These are phyloP conservation scores for Lepisosteus oculatus DNA, from an alignment of 2,113 vertebrate genomes.

Conservation along the genomic window DNA sequence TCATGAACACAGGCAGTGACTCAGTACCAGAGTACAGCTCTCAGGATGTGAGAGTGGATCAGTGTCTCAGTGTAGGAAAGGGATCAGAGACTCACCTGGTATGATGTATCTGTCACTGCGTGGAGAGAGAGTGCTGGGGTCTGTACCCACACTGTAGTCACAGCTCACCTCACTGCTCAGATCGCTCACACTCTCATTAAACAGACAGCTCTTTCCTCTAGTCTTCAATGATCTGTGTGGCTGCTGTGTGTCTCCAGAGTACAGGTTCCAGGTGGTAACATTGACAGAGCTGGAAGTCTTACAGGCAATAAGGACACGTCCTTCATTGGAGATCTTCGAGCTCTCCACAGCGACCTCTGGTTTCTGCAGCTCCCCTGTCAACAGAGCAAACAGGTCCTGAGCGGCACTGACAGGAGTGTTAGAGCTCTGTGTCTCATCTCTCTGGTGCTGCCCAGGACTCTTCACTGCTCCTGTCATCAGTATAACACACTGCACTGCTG, in stretches of 20 bases:
- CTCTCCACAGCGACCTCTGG: too few species aligned
- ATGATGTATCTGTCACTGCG: slow-evolving; percentile 2
- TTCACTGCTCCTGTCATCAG: too few species aligned
- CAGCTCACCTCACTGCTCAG: slow-evolving; percentile 17
- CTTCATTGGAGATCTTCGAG: background rate
- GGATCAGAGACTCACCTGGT: background rate
- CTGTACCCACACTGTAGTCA: slow-evolving; percentile 3
- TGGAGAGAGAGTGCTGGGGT: background rate
- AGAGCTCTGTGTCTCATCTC: too few species aligned
- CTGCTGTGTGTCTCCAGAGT: background rate
- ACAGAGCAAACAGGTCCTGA: too few species aligned
- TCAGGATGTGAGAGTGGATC: too few species aligned
- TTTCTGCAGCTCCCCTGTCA: too few species aligned
- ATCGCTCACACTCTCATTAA: background rate
- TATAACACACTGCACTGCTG: too few species aligned
- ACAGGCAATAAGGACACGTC: background rate
- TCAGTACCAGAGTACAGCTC: too few species aligned
- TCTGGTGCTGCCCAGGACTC: too few species aligned
- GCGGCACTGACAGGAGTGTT: too few species aligned
- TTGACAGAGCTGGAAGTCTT: background rate
- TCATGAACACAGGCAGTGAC: too few species aligned
- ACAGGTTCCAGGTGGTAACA: slow-evolving; percentile 6
- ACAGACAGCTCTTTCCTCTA: background rate
- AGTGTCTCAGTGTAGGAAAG: too few species aligned
- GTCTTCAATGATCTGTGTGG: background rate